phyloP scores from a whole-genome alignment of 2,888 invertebrate species.

The Thecophora atra region DNA sequence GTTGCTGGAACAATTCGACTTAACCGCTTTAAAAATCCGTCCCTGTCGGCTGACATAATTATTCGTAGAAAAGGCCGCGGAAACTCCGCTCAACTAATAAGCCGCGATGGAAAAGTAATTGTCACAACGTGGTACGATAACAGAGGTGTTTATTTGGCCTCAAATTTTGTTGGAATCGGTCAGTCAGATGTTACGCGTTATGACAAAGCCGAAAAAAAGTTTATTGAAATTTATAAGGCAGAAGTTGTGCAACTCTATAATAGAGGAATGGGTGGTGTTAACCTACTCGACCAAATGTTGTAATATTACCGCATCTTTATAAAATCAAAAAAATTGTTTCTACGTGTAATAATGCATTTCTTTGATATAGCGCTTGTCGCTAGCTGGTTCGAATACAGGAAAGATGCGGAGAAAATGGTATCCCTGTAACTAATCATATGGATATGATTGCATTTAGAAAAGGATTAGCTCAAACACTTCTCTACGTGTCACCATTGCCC shows the following conservation, averaged over 20 bases:
- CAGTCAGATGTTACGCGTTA: slow-evolving; percentile 31
- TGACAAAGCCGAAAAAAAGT: slow-evolving; percentile 41
- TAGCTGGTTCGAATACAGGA: slow-evolving; percentile 43
- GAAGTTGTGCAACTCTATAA: slow-evolving; percentile 49
- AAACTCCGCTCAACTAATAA: neutral
- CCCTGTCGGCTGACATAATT: neutral
- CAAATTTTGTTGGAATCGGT: slow-evolving; percentile 3
- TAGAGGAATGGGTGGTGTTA: slow-evolving; percentile 52
- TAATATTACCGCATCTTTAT: slow-evolving; percentile 49
- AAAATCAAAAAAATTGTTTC: slow-evolving; percentile 46
- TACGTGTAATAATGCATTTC: slow-evolving; percentile 46
- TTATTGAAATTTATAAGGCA: slow-evolving; percentile 45
- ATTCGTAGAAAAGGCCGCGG: neutral
- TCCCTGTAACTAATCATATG: neutral
- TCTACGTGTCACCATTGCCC: neutral
- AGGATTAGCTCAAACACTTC: slow-evolving; percentile 10
- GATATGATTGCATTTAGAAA: neutral
- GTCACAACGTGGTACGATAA: slow-evolving; percentile 1
- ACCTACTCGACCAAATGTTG: slow-evolving; percentile 50
- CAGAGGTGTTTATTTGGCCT: neutral
- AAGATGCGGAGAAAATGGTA: slow-evolving; percentile 31
- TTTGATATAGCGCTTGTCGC: slow-evolving; percentile 43
- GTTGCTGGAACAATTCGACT: neutral
- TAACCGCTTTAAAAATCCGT: neutral
- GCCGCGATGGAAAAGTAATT: neutral